phyloP scores from a whole-genome alignment of 2,888 invertebrate genomes.

The Tetragnatha montana region DNA sequence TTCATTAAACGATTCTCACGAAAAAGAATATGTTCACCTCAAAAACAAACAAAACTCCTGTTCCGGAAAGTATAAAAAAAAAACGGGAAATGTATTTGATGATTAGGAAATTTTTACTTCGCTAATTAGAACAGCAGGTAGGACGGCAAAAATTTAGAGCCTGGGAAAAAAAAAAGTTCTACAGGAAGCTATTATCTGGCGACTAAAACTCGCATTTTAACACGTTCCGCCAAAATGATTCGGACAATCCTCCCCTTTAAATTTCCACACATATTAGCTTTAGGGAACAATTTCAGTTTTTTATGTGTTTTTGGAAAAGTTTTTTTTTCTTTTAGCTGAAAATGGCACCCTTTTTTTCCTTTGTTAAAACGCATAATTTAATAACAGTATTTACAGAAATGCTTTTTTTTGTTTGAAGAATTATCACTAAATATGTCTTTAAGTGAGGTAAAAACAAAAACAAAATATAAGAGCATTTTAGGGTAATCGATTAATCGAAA shows the following conservation, averaged over 20 bases:
- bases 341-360: neutral
- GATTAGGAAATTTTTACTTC: conserved; percentile 23
- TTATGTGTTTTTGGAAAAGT: neutral
- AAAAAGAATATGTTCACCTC: neutral
- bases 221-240: neutral
- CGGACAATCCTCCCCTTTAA: neutral
- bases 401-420: conserved; percentile 5
- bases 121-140: conserved; percentile 26
- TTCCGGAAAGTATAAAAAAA: neutral
- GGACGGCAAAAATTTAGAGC: conserved; percentile 7
- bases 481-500: conserved; percentile 42
- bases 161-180: conserved; percentile 6
- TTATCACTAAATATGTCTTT: conserved; percentile 27
- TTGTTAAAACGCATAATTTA: conserved; percentile 3
- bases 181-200: conserved; percentile 16
- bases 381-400: conserved; percentile 30
- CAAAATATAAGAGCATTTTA: neutral
- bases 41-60: neutral
- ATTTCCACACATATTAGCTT: conserved; percentile 24
- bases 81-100: conserved; percentile 2
- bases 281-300: neutral
- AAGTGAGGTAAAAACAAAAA: neutral
- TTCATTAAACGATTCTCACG: neutral
- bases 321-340: neutral
- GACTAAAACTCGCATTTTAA: conserved; percentile 15